Conservation (phyloP, 2,113 vertebrate species). For the Mixornis gularis region DNA sequence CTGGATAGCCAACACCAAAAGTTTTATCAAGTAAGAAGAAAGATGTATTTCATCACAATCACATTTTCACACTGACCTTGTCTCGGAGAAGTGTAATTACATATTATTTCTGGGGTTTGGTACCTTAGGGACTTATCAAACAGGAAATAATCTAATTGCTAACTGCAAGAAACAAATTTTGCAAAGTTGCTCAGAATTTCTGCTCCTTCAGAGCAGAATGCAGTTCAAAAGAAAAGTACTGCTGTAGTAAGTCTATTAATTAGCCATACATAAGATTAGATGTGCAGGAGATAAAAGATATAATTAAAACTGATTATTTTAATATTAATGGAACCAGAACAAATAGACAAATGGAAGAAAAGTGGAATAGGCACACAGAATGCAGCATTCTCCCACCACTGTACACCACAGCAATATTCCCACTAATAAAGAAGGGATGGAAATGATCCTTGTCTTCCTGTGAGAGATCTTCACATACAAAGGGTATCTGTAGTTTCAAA, state of each 20-base stretch:
- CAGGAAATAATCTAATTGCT: not conserved
- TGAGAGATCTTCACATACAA: not conserved
- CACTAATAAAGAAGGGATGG: not conserved
- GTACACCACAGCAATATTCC: not conserved
- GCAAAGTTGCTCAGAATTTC: not conserved
- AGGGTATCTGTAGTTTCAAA: not conserved
- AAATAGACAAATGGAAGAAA: not conserved
- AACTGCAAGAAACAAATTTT: not conserved
- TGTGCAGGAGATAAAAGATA: not conserved
- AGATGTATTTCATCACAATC: not conserved
- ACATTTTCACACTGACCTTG: not conserved
- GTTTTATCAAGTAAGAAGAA: not conserved
- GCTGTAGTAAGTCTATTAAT: not conserved
- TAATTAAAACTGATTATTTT: not conserved
- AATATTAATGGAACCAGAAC: not conserved
- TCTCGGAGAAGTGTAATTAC: not conserved
- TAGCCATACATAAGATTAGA: not conserved
- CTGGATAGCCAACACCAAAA: not conserved
- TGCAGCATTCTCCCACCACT: not conserved
- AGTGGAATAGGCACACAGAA: not conserved
- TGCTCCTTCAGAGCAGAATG: not conserved
- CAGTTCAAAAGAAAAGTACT: not conserved
- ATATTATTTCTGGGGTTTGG: not conserved
- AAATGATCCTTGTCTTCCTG: not conserved
- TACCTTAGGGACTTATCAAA: not conserved